phyloP scores from a whole-genome alignment of 2,888 invertebrate species.

The Gastracanthus pulcherrimus region DNA sequence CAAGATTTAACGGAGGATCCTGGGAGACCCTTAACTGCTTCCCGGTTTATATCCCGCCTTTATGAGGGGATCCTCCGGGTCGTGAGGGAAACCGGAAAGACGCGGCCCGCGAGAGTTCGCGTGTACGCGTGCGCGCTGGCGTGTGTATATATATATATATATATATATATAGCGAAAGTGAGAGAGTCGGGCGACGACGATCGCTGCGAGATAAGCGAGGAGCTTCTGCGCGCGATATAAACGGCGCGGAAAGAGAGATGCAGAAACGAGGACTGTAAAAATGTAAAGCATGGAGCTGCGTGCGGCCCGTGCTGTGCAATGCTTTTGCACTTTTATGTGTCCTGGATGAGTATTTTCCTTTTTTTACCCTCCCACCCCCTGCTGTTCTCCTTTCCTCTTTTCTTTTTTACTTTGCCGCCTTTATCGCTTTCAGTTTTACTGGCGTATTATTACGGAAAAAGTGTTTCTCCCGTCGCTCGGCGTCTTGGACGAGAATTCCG shows the following conservation, averaged over 20 bases:
- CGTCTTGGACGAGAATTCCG: not conserved
- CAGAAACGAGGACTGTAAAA: slow-evolving; percentile 42
- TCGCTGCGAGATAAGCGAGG: slow-evolving; percentile 36
- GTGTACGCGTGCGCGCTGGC: not conserved
- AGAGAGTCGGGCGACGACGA: slow-evolving; percentile 6
- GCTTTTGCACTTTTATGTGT: slow-evolving; percentile 31
- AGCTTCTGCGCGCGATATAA: slow-evolving; percentile 28
- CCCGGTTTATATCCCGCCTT: slow-evolving; percentile 44
- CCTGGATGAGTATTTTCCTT: slow-evolving; percentile 23
- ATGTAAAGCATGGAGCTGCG: slow-evolving; percentile 35
- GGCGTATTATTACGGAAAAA: slow-evolving; percentile 39
- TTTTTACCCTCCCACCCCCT: no score
- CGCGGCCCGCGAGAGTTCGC: not conserved
- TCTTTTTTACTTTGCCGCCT: not conserved
- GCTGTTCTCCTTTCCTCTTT: not conserved
- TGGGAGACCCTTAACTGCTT: slow-evolving; percentile 41
- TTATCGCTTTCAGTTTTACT: slow-evolving; percentile 37
- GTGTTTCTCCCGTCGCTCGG: not conserved
- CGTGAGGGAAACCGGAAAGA: slow-evolving; percentile 14
- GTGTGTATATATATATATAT: not conserved
- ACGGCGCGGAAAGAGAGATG: slow-evolving; percentile 8
- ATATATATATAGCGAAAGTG: not conserved
- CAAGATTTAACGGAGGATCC: slow-evolving; percentile 39
- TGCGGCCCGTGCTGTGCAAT: not conserved
- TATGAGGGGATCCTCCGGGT: slow-evolving; percentile 26